Conservation (phyloP, 2,797 vertebrate species). For the Ctenopoma kingsleyae region DNA sequence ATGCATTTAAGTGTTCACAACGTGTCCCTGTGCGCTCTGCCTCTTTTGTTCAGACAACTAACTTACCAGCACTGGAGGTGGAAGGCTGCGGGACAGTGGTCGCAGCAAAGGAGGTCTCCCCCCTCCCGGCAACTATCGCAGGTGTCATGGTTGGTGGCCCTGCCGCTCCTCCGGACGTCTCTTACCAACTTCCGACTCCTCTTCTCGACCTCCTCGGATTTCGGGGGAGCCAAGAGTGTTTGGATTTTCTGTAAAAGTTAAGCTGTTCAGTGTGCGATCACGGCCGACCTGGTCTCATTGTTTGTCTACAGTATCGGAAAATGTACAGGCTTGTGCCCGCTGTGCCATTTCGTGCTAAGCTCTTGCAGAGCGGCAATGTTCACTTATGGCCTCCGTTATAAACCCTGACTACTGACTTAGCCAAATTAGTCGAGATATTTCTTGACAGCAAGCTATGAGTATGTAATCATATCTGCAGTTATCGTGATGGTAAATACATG, state of each 20-base stretch:
- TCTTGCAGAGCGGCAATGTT: slow-evolving; percentile 12
- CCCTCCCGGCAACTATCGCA: slow-evolving; percentile 98
- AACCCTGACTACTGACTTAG: background rate
- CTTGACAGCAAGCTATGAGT: background rate
- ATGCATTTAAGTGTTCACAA: background rate
- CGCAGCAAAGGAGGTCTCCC: slow-evolving; percentile 95
- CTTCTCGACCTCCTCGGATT: slow-evolving; percentile 95
- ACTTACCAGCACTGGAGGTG: slow-evolving; percentile 97
- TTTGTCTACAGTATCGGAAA: background rate
- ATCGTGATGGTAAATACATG: background rate
- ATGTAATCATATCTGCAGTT: background rate
- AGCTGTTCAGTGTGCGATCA: slow-evolving; percentile 1
- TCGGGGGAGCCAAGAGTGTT: slow-evolving; percentile 95
- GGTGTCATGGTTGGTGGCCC: slow-evolving; percentile 98
- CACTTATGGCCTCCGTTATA: slow-evolving; percentile 52
- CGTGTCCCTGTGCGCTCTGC: background rate
- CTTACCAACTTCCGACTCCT: slow-evolving; percentile 93
- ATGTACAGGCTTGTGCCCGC: slow-evolving; percentile 5
- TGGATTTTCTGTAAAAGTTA: slow-evolving; percentile 92
- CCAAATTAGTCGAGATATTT: background rate
- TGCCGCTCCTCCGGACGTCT: slow-evolving; percentile 93
- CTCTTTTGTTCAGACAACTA: background rate
- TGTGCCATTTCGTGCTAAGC: slow-evolving; percentile 8
- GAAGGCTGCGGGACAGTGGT: slow-evolving; percentile 97
- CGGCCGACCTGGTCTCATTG: too few relatives aligned